Percentiles rank a stretch among this genome's conserved stretches.
These are phyloP conservation scores for Arrhamphus sclerolepis DNA, from an alignment of 2,797 vertebrate genomes.

Conservation along the genomic window DNA sequence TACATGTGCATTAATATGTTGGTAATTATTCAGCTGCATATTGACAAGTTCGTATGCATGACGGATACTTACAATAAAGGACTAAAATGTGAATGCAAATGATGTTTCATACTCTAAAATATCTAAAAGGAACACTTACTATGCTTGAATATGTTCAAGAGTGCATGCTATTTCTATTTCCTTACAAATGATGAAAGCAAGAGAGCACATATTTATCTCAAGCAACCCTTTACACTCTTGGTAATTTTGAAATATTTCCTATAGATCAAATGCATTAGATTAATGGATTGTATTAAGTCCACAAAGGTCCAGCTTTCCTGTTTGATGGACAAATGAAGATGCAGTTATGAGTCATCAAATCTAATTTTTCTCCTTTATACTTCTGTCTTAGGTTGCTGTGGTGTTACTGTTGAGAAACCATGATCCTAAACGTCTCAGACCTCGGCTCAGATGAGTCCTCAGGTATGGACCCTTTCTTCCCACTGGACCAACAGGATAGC, in stretches of 20 bases:
- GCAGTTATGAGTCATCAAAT: conserved; percentile 7
- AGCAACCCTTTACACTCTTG: too few species aligned
- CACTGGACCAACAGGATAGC: conserved; percentile 53
- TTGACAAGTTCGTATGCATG: conserved; percentile 2
- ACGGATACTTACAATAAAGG: too few species aligned
- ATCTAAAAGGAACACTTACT: not conserved
- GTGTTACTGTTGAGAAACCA: conserved; percentile 47
- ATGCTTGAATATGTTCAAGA: not conserved
- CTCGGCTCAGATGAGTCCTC: conserved; percentile 77
- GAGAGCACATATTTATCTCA: too few species aligned
- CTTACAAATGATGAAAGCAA: too few species aligned
- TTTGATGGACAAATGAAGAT: conserved; percentile 22
- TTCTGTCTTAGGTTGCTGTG: conserved; percentile 48
- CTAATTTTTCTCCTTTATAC: conserved; percentile 37
- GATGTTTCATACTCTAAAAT: too few species aligned
- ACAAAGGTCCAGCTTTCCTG: conserved; percentile 18
- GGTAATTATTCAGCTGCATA: not conserved
- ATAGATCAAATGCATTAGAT: not conserved
- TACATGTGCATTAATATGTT: not conserved
- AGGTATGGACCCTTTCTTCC: conserved; percentile 58
- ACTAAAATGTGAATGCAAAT: too few species aligned
- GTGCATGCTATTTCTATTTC: too few species aligned
- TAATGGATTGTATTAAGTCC: conserved; percentile 5
- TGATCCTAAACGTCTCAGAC: conserved; percentile 77
- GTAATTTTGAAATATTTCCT: too few species aligned